These are phyloP conservation scores for Passer montanus DNA, from an alignment of 2,113 vertebrate genomes.

Conservation along the genomic window DNA sequence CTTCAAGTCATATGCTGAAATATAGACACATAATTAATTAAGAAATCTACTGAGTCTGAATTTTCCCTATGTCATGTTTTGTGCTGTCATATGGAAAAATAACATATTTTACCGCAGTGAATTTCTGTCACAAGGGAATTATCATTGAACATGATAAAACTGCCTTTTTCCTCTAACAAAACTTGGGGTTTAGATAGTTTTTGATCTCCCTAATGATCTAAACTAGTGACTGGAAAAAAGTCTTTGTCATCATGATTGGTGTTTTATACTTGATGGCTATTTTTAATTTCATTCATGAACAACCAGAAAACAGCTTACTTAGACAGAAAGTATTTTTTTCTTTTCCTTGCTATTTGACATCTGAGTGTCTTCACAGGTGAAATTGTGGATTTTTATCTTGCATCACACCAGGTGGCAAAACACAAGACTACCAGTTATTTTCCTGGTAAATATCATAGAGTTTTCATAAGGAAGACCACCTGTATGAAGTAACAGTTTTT, in stretches of 20 bases:
- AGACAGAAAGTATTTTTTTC: background rate
- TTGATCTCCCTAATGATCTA: background rate
- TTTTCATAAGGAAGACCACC: background rate
- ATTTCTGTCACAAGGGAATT: constrained; percentile 48
- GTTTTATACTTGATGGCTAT: background rate
- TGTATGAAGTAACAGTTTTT: background rate
- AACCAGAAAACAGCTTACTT: background rate
- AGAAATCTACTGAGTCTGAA: constrained; percentile 44
- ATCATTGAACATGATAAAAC: constrained; percentile 43
- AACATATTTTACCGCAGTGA: constrained; percentile 38
- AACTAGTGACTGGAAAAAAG: constrained; percentile 42
- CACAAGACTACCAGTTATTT: background rate
- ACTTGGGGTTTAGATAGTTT: constrained; percentile 3
- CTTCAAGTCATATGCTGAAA: constrained; percentile 4
- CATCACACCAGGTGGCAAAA: background rate
- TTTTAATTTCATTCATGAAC: background rate
- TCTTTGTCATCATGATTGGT: background rate
- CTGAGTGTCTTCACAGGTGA: background rate
- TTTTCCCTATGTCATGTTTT: constrained; percentile 14
- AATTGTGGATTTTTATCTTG: background rate
- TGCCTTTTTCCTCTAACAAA: constrained; percentile 8
- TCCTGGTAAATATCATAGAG: background rate
- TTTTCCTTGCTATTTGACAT: background rate
- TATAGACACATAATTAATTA: constrained; percentile 56
- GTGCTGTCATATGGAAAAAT: constrained; percentile 35